Evolutionary conservation across 2,113 vertebrate species (phyloP).

Genomic region (Falco punctatus): DNA sequence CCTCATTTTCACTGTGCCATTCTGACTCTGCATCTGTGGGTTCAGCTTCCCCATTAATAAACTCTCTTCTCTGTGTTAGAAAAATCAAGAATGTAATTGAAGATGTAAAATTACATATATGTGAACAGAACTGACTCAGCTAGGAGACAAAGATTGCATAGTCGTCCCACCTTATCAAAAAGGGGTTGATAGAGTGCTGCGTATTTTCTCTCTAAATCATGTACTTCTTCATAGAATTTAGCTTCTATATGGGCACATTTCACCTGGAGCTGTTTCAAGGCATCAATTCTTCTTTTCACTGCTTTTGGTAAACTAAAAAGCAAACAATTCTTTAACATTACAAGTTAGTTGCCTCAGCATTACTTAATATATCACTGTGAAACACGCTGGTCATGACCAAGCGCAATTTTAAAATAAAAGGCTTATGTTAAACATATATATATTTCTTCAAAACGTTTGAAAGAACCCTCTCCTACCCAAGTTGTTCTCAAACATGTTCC

Average conservation of each 20-base stretch:
- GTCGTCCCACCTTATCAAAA: conserved; percentile 88
- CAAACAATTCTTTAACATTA: neutral
- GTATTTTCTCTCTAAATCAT: conserved; percentile 95
- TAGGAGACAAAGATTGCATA: neutral
- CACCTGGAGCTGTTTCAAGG: conserved; percentile 94
- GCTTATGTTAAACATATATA: neutral
- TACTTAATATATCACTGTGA: neutral
- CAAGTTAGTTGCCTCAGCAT: neutral
- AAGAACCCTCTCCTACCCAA: conserved; percentile 3
- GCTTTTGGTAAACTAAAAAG: conserved; percentile 87
- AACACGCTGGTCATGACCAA: neutral
- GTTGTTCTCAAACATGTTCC: neutral
- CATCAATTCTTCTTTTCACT: conserved; percentile 93
- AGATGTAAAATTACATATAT: neutral
- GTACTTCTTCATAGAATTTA: conserved; percentile 98
- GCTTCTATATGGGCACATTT: conserved; percentile 95
- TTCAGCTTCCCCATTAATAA: conserved; percentile 87
- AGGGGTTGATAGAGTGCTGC: conserved; percentile 91
- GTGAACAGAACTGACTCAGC: neutral
- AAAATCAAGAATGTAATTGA: neutral
- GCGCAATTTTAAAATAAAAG: neutral
- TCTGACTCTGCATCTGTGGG: conserved; percentile 94
- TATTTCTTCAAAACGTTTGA: neutral
- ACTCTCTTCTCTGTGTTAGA: conserved; percentile 84
- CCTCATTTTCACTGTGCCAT: conserved; percentile 93